phyloP scores from a whole-genome alignment of 2,797 vertebrate genomes.

The Periparus ater region DNA sequence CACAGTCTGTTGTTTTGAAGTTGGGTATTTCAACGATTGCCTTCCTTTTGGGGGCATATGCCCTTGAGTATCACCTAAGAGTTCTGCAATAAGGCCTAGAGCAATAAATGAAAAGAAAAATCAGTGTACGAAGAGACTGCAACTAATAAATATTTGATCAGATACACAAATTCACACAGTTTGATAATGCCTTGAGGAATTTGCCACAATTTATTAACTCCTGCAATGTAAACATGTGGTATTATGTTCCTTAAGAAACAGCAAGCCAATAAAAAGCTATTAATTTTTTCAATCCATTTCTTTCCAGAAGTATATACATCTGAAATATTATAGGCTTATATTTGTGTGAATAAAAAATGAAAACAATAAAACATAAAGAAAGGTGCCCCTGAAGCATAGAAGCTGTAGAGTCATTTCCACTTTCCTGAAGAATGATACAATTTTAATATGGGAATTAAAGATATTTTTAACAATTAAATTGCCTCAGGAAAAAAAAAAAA shows the following conservation, averaged over 20 bases:
- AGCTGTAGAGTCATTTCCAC: neutral
- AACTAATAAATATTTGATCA: conserved; percentile 78
- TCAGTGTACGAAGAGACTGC: conserved; percentile 65
- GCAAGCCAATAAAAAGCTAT: neutral
- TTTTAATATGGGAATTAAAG: neutral
- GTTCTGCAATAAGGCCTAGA: conserved; percentile 30
- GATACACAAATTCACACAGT: conserved; percentile 75
- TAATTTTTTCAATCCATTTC: neutral
- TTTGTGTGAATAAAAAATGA: neutral
- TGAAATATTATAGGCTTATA: neutral
- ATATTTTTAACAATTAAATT: neutral
- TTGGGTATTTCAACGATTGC: conserved; percentile 43
- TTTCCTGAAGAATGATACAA: neutral
- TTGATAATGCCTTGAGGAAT: conserved; percentile 75
- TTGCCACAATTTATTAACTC: conserved; percentile 72
- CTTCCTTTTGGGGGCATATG: conserved; percentile 45
- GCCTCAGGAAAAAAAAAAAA: neutral
- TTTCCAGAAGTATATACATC: neutral
- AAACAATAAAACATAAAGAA: neutral
- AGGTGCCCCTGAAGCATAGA: neutral
- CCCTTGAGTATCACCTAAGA: conserved; percentile 51
- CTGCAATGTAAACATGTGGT: neutral
- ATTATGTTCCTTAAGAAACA: conserved; percentile 18
- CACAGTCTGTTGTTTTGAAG: conserved; percentile 48
- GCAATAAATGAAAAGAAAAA: conserved; percentile 62